Evolutionary conservation across 2,113 vertebrate genomes (phyloP).

Genomic region (Telmatochromis brichardi): DNA sequence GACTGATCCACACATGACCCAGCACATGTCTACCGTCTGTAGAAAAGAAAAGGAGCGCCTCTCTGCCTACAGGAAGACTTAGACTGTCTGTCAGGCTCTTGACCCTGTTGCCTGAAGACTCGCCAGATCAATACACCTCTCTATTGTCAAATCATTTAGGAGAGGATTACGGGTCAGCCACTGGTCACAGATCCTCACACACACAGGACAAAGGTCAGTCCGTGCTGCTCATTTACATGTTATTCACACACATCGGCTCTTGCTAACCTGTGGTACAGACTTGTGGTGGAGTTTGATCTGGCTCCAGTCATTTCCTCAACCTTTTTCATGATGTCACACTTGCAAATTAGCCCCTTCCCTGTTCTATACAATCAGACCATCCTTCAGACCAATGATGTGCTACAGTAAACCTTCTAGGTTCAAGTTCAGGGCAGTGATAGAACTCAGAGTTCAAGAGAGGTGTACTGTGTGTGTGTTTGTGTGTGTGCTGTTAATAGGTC

Average conservation of each 20-base stretch:
- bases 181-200: constrained; percentile 57
- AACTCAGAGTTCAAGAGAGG: neutral
- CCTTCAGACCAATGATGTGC: constrained; percentile 3
- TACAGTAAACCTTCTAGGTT: constrained; percentile 17
- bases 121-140: constrained; percentile 66
- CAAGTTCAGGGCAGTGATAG: constrained; percentile 42
- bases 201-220: constrained; percentile 56
- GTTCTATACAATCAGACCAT: neutral
- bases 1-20: neutral
- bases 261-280: constrained; percentile 32
- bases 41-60: neutral
- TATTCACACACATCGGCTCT: constrained; percentile 27
- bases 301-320: neutral
- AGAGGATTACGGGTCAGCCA: constrained; percentile 58
- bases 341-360: neutral
- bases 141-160: constrained; percentile 70
- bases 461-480: neutral
- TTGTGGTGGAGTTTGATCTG: neutral
- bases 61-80: constrained; percentile 35
- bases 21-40: neutral
- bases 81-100: constrained; percentile 6
- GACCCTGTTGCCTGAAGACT: constrained; percentile 49
- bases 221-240: constrained; percentile 37
- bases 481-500: neutral
- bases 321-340: neutral